Percentiles rank a stretch among this genome's conserved stretches.
phyloP scores from a whole-genome alignment of 2,113 vertebrate species.

The Poeciliopsis prolifica region DNA sequence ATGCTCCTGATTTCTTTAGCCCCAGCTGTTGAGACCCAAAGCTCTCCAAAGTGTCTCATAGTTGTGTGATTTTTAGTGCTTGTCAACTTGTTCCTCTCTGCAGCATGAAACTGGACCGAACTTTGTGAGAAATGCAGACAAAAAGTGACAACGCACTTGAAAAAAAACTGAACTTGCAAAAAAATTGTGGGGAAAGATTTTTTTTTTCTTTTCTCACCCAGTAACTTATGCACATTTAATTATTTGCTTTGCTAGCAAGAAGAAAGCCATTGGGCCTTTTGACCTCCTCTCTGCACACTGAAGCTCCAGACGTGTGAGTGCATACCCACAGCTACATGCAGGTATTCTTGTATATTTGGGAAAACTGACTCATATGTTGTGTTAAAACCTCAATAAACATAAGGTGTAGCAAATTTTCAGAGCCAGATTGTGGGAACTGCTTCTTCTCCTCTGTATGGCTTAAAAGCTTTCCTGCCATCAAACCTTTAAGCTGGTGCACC shows the following conservation, averaged over 20 bases:
- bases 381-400: background rate
- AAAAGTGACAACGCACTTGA: background rate
- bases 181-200: background rate
- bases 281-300: constrained; percentile 29
- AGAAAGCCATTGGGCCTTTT: constrained; percentile 13
- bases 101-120: background rate
- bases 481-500: constrained; percentile 60
- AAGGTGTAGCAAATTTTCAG: background rate
- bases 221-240: background rate
- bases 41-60: too few species aligned
- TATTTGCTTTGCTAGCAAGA: constrained; percentile 17
- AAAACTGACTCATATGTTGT: constrained; percentile 1
- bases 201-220: background rate
- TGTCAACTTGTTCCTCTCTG: too few species aligned
- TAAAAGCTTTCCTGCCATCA: constrained; percentile 29
- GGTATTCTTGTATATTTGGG: constrained; percentile 15
- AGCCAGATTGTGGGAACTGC: constrained; percentile 22
- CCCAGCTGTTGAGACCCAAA: too few species aligned
- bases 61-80: too few species aligned
- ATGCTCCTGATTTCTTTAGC: too few species aligned
- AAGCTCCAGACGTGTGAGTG: constrained; percentile 33
- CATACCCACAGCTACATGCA: constrained; percentile 10
- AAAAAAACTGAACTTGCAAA: background rate
- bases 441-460: constrained; percentile 26
- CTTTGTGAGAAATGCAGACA: background rate